Evolutionary conservation across 2,113 vertebrate genomes (phyloP), one percentile per base, ranked within the genome.

Genomic region (Mixornis gularis): DNA sequence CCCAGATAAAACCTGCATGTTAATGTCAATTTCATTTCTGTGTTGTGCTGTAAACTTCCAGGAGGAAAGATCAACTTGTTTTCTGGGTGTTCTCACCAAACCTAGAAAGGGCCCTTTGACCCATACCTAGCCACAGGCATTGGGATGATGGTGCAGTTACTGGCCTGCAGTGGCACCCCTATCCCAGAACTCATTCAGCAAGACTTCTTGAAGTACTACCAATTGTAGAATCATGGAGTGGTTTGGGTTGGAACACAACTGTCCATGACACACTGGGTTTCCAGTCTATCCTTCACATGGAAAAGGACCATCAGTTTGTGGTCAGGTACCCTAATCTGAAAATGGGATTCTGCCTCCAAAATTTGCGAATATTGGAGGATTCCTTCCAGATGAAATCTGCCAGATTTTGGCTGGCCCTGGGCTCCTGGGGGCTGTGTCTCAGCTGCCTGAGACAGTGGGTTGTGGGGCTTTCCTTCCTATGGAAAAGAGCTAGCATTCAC

Each of bases 241-340:
- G 27, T 79, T 79, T 79, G 52, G n/a, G 27, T n/a, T 48, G 63
- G 43, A 40, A 14, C 22, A 21, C 52, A 68, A n/a, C 17, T 58
- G 63, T 9, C 13, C 41, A 48, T 1, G 13, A 66, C 40, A 79
- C 13, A 26, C 17, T 58, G 41, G 8, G 34, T 58, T 80, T 22
- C 52, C 29, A 68, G 29, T 44, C n/a, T 40, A 48, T 56, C 27
- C 10, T 65, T 65, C 21, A 44, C 32, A 32, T 40, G 34, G 77
- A 56, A 56, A 79, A 56, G 43, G 11, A n/a, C 41, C 22, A 48
- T 66, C 51, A 48, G 38, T 56, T 66, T 0, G 1, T 66, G 41
- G n/a, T 46, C n/a, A 46, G 41, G 17, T 0, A 0, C 21, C 34
- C 6, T 79, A 38, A 55, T 66, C 51, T 0, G 0, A 66, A 66